Evolutionary conservation across 1,140 invertebrate genomes (phyloP).

Genomic region (Venturia canescens): DNA sequence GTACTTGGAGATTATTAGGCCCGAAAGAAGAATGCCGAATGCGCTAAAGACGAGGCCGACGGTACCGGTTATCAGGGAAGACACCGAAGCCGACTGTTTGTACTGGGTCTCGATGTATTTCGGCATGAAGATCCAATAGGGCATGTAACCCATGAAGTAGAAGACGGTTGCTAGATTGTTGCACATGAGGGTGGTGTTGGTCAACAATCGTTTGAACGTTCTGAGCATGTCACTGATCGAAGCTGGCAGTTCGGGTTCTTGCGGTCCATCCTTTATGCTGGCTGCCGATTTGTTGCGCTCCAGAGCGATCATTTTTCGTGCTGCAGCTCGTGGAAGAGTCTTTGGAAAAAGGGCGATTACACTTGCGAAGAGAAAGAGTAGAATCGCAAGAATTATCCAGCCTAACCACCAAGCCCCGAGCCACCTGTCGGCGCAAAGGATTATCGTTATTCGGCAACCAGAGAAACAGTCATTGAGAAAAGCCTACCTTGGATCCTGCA

Average conservation of each 20-base stretch:
- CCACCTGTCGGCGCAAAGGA: slow-evolving; percentile 76
- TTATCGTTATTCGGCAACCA: not conserved
- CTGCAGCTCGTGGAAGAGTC: slow-evolving; percentile 80
- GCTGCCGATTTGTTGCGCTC: slow-evolving; percentile 72
- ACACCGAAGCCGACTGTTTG: slow-evolving; percentile 83
- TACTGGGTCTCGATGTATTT: slow-evolving; percentile 88
- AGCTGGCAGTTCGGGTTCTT: slow-evolving; percentile 72
- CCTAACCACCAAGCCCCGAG: slow-evolving; percentile 89
- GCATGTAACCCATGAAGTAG: slow-evolving; percentile 84
- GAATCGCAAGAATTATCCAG: slow-evolving; percentile 83
- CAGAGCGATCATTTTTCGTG: slow-evolving; percentile 75
- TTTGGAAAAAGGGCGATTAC: slow-evolving; percentile 83
- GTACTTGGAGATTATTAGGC: slow-evolving; percentile 82
- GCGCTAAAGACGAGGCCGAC: slow-evolving; percentile 86
- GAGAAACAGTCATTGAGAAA: not conserved
- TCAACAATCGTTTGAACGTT: slow-evolving; percentile 81
- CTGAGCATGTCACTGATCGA: slow-evolving; percentile 79
- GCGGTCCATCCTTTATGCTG: slow-evolving; percentile 63
- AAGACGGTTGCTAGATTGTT: slow-evolving; percentile 84
- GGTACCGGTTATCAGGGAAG: slow-evolving; percentile 83
- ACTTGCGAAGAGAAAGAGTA: slow-evolving; percentile 81
- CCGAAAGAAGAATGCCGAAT: slow-evolving; percentile 83
- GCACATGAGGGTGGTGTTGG: slow-evolving; percentile 83
- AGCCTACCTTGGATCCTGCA: slow-evolving; percentile 81
- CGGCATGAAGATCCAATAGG: slow-evolving; percentile 86